Percentiles rank a stretch among this genome's conserved stretches.
These are phyloP conservation scores for Diprion similis DNA, from an alignment of 1,140 invertebrate species.

Conservation along the genomic window DNA sequence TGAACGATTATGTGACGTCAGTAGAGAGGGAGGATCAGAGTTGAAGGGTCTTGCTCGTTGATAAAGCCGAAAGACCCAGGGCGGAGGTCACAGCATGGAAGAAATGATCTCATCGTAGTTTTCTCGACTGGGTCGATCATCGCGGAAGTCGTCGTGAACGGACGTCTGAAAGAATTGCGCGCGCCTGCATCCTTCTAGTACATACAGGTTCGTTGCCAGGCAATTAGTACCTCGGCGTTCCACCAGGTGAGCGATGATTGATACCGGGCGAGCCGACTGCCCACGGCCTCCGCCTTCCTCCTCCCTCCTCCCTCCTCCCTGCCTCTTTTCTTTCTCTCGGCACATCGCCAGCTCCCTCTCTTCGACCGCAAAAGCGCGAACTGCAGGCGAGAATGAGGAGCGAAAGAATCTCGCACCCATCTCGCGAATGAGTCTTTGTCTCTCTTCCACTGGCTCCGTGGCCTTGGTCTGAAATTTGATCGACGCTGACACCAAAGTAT, in stretches of 20 bases:
- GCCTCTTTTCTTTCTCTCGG: background rate
- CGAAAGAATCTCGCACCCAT: background rate
- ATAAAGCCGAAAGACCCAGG: too few species aligned
- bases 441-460: slow-evolving; percentile 14
- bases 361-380: too few species aligned
- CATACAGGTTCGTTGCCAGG: background rate
- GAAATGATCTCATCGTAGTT: too few species aligned
- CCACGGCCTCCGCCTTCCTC: too few species aligned
- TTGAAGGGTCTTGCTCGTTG: too few species aligned
- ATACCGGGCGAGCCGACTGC: background rate
- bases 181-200: background rate
- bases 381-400: background rate
- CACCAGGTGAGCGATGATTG: slow-evolving; percentile 3
- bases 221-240: slow-evolving; percentile 1
- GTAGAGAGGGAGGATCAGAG: too few species aligned
- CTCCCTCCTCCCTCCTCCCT: background rate
- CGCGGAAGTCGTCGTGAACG: too few species aligned
- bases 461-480: slow-evolving; percentile 59
- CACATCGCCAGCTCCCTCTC: background rate
- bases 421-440: background rate
- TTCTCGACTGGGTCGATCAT: too few species aligned
- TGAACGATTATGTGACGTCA: too few species aligned
- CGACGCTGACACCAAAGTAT: slow-evolving; percentile 45
- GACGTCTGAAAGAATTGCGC: too few species aligned
- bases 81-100: too few species aligned